Conservation (phyloP, 2,797 vertebrate species). For the Halcyon leucocephala region DNA sequence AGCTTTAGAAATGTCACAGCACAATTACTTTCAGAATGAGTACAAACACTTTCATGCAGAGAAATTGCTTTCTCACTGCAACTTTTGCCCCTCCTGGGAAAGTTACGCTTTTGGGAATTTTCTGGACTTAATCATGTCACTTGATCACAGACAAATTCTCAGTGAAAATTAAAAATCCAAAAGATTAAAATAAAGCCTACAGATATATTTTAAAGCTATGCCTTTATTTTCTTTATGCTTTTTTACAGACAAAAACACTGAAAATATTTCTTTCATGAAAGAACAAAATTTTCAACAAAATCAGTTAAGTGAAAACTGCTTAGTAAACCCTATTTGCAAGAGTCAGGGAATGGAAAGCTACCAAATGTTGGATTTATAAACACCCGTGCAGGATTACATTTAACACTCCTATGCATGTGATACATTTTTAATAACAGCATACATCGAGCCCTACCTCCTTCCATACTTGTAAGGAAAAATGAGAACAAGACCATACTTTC, state of each 20-base stretch:
- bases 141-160: background rate
- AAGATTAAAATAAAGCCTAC: background rate
- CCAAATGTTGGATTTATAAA: background rate
- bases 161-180: conserved; percentile 2
- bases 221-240: background rate
- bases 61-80: conserved; percentile 36
- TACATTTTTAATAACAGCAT: background rate
- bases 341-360: background rate
- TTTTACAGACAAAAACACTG: background rate
- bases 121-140: background rate
- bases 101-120: background rate
- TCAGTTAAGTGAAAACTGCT: background rate
- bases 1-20: conserved; percentile 66
- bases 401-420: background rate
- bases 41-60: conserved; percentile 34
- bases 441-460: background rate
- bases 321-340: background rate
- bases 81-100: conserved; percentile 6
- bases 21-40: conserved; percentile 60
- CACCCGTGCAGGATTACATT: background rate
- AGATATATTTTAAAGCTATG: background rate
- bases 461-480: background rate
- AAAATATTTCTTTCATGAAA: background rate
- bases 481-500: background rate
- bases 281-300: background rate